Conservation (phyloP, 1,140 invertebrate genomes). For the Tetramorium parvispinum region DNA sequence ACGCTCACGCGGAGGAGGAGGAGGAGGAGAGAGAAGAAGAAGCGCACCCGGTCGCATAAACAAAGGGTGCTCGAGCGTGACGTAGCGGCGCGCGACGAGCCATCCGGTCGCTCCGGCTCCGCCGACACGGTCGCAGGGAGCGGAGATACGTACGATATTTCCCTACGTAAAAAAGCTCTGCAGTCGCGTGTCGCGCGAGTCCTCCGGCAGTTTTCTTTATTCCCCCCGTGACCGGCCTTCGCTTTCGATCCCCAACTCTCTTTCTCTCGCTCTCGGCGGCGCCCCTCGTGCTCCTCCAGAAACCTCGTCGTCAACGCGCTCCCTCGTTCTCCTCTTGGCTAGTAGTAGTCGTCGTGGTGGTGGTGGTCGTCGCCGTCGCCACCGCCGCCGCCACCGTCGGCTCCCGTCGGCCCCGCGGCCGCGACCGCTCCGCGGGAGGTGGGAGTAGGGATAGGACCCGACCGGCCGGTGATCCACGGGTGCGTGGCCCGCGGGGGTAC, state of each 20-base stretch:
- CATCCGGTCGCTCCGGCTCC: not conserved
- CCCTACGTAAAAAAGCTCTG: conserved; percentile 46
- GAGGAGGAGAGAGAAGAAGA: not conserved
- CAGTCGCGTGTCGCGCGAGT: conserved; percentile 54
- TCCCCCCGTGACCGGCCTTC: conserved; percentile 35
- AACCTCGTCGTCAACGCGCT: conserved; percentile 60
- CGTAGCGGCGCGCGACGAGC: not conserved
- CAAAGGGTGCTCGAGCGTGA: conserved; percentile 12
- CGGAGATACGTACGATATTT: conserved; percentile 65
- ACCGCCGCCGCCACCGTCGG: conserved; percentile 21
- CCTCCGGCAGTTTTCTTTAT: conserved; percentile 54
- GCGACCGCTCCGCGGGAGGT: conserved; percentile 29
- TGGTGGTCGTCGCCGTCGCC: not conserved
- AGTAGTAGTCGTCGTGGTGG: not conserved
- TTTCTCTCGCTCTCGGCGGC: conserved; percentile 2
- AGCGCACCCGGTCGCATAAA: conserved; percentile 30
- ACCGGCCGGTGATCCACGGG: conserved; percentile 55
- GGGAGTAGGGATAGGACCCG: not conserved
- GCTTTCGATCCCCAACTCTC: too few relatives aligned
- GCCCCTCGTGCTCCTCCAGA: conserved; percentile 53
- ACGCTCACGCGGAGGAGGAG: too few relatives aligned
- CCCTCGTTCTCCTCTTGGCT: not conserved
- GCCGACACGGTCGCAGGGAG: not conserved
- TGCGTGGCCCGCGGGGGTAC: conserved; percentile 37
- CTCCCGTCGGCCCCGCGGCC: conserved; percentile 36